Conservation (phyloP, 2,888 invertebrate genomes). For the Oscheius sp. region DNA sequence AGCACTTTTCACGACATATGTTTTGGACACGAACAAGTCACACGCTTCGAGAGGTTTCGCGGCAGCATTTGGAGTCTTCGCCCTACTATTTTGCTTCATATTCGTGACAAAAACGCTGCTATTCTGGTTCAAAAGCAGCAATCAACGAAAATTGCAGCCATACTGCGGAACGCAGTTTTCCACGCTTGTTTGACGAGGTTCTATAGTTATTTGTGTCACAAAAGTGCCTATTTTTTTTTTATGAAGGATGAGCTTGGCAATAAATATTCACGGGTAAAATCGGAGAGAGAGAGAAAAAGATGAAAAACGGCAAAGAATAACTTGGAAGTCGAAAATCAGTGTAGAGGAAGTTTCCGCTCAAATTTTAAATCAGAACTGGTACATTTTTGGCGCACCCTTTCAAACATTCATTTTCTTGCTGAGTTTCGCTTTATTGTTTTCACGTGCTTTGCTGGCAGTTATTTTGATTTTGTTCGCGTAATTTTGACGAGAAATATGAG, state of each 20-base stretch:
- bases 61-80: constrained; percentile 47
- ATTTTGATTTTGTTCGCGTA: too few relatives aligned
- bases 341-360: too few relatives aligned
- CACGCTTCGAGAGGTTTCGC: constrained; percentile 50
- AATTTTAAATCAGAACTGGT: too few relatives aligned
- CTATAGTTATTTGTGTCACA: background rate
- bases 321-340: too few relatives aligned
- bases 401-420: too few relatives aligned
- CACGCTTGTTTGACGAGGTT: constrained; percentile 9
- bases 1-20: constrained; percentile 47
- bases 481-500: too few relatives aligned
- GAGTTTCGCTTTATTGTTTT: too few relatives aligned
- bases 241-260: background rate
- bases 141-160: background rate
- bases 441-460: too few relatives aligned
- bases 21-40: constrained; percentile 43
- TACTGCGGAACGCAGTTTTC: constrained; percentile 13
- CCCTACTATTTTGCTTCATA: constrained; percentile 43
- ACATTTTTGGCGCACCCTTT: too few relatives aligned
- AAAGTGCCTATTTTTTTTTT: background rate
- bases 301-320: background rate
- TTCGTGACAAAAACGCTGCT: constrained; percentile 42
- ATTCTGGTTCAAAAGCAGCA: constrained; percentile 39
- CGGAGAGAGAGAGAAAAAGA: background rate
- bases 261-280: background rate